Percentiles rank a stretch among this genome's conserved stretches.
phyloP scores from a whole-genome alignment of 1,140 invertebrate species.

The Psilanteris sp. region DNA sequence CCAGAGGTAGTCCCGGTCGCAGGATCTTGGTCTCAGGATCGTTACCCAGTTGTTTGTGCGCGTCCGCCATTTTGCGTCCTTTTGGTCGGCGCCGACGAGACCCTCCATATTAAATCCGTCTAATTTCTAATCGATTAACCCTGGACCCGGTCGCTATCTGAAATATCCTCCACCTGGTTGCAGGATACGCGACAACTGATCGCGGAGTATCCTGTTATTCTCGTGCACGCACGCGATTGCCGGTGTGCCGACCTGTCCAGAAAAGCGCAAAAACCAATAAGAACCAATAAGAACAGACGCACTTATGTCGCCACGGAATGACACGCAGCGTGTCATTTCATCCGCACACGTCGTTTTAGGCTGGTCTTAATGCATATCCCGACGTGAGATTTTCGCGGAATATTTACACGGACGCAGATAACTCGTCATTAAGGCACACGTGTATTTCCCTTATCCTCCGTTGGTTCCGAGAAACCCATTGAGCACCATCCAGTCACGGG shows the following conservation, averaged over 20 bases:
- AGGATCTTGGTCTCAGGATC: too few relatives aligned
- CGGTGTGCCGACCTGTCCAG: conserved; percentile 29
- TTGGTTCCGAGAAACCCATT: conserved; percentile 36
- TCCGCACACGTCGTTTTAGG: conserved; percentile 45
- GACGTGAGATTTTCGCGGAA: conserved; percentile 31
- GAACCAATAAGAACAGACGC: conserved; percentile 40
- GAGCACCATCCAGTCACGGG: conserved; percentile 7
- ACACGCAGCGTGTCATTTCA: conserved; percentile 51
- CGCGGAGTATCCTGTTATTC: conserved; percentile 35
- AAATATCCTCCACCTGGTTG: too few relatives aligned
- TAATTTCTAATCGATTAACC: too few relatives aligned
- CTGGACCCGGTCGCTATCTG: too few relatives aligned
- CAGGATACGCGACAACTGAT: too few relatives aligned
- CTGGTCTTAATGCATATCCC: conserved; percentile 35
- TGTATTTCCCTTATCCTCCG: conserved; percentile 20
- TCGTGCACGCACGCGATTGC: conserved; percentile 24
- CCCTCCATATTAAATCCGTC: too few relatives aligned
- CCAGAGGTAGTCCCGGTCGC: too few relatives aligned
- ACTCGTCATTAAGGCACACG: conserved; percentile 35
- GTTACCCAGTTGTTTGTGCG: too few relatives aligned
- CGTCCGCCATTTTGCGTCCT: too few relatives aligned
- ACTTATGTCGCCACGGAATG: conserved; percentile 8
- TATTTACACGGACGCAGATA: conserved; percentile 41
- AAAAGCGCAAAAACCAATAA: conserved; percentile 27
- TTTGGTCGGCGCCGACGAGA: too few relatives aligned